phyloP scores from a whole-genome alignment of 1,140 invertebrate genomes.

The Pseudomyrmex sp. region DNA sequence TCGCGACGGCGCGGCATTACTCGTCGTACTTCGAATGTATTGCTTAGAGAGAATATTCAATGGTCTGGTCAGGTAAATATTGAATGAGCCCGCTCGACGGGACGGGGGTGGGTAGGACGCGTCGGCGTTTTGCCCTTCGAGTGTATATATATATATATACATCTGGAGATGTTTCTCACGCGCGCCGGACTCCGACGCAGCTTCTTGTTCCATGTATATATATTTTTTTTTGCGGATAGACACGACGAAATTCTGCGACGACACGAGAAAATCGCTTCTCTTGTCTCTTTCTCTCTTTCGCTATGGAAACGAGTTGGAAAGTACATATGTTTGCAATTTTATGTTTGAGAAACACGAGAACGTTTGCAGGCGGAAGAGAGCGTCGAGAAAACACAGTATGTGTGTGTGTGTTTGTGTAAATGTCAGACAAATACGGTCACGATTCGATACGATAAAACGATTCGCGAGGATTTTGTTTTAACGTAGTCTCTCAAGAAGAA shows the following conservation, averaged over 20 bases:
- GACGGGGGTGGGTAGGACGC: neutral
- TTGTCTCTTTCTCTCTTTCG: neutral
- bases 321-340: constrained; percentile 28
- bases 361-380: neutral
- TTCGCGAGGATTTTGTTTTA: too few species aligned
- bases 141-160: constrained; percentile 12
- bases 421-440: too few species aligned
- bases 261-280: neutral
- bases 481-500: too few species aligned
- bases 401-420: neutral
- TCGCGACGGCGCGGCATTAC: constrained; percentile 65
- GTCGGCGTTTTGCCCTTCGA: neutral
- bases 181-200: neutral
- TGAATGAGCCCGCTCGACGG: constrained; percentile 71
- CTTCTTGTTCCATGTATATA: neutral
- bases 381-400: constrained; percentile 19
- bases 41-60: constrained; percentile 78
- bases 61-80: constrained; percentile 79
- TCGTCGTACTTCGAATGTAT: constrained; percentile 76
- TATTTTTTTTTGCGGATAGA: constrained; percentile 12
- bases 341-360: constrained; percentile 39
- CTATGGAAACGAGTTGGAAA: neutral
- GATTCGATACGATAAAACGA: constrained; percentile 17
- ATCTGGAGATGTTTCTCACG: neutral
- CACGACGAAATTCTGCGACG: constrained; percentile 20